Evolutionary conservation across 2,113 vertebrate genomes (phyloP), one percentile per base, ranked within the genome.

Genomic region (Eclectus roratus): DNA sequence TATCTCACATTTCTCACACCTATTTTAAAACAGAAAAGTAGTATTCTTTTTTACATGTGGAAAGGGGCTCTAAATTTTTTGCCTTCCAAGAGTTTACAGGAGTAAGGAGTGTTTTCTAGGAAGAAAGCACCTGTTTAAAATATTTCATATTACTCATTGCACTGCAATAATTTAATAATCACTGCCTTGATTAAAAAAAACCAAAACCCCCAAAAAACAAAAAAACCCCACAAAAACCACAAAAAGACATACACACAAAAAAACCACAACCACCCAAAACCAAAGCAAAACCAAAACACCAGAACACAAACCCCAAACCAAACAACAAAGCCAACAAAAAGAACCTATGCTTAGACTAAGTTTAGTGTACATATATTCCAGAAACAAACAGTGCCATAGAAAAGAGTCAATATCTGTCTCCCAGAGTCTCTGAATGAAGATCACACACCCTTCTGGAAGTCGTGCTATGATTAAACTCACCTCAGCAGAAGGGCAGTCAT

Each of bases 401-500:
- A 72, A 64, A 61, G 28, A 66, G 66, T 52, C 50, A 27, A 29
- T 8, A 21, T 18, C 49, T 63, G 29, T 14, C 24, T 86, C 29
- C 65, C 65, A 37, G 80, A 86, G 72, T 2, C 13, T 86, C 46
- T 63, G 76, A 86, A 29, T 29, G 69, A 74, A 85, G 64, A 81
- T 28, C 43, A 12, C 53, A 65, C 24, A 39, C 12, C 53, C 55
- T 81, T 60, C 92, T 58, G 65, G 63, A 93, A 76, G 52, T 43
- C n/a, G 12, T 7, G 24, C 76, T 79, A 37, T 24, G 49, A 80
- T 37, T 70, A 88, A 73, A 33, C 29, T 24, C 28, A 76, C 55
- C 76, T 69, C 73, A 74, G 90, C 28, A 86, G 74, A 88, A 78
- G 93, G 64, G 76, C 72, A 92, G 47, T 39, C 84, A 95, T 56